Evolutionary conservation across 1,140 invertebrate genomes (phyloP).

Genomic region (Drosophila orena): DNA sequence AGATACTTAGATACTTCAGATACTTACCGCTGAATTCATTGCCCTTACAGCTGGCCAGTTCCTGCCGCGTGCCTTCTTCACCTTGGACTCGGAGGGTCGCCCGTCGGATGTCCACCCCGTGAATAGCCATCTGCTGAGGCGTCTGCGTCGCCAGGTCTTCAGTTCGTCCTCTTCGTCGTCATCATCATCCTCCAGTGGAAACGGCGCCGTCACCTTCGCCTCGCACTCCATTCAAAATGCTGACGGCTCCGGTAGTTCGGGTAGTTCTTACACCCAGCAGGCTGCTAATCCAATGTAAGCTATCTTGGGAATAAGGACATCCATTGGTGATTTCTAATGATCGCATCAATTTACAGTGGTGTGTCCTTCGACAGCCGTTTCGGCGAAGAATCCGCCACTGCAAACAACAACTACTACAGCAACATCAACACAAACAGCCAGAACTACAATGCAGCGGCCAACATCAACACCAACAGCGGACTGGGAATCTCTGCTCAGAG

Average conservation of each 20-base stretch:
- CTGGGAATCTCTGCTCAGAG: not conserved
- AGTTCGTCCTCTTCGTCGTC: constrained; percentile 60
- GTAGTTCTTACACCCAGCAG: constrained; percentile 32
- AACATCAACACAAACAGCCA: too few species aligned
- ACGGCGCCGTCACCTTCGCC: constrained; percentile 23
- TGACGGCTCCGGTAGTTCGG: constrained; percentile 33
- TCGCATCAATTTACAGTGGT: not conserved
- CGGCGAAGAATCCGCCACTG: too few species aligned
- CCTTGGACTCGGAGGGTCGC: constrained; percentile 70
- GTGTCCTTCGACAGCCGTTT: constrained; percentile 18
- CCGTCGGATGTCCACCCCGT: constrained; percentile 68
- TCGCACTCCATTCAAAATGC: constrained; percentile 27
- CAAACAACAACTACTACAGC: too few species aligned
- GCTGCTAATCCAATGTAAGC: constrained; percentile 2
- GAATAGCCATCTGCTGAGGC: constrained; percentile 64
- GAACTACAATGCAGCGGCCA: constrained; percentile 1
- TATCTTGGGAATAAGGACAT: not conserved
- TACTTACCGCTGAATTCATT: too few species aligned
- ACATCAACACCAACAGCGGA: not conserved
- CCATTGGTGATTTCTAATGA: not conserved
- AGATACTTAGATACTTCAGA: too few species aligned
- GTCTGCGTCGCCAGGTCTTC: constrained; percentile 67
- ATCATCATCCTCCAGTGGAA: constrained; percentile 57
- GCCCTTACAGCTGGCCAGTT: constrained; percentile 64
- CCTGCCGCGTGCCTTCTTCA: constrained; percentile 71